phyloP scores from a whole-genome alignment of 2,113 vertebrate species.

The Girardinichthys multiradiatus region DNA sequence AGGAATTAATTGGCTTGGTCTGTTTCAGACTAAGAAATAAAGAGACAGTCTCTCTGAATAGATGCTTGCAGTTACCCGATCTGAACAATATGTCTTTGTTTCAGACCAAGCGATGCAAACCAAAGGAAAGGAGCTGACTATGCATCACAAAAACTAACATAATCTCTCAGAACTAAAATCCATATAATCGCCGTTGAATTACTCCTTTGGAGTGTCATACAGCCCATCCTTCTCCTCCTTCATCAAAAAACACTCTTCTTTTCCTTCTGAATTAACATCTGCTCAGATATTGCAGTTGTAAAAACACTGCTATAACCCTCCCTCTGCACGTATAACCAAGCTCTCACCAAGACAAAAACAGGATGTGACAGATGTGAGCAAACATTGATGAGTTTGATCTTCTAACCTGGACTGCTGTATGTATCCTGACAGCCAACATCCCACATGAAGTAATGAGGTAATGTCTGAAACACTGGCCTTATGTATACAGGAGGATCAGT shows the following conservation, averaged over 20 bases:
- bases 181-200: not conserved
- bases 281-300: constrained; percentile 6
- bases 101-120: not conserved
- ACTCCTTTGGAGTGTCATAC: not conserved
- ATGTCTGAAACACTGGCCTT: constrained; percentile 22
- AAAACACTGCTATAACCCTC: not conserved
- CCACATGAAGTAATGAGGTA: constrained; percentile 28
- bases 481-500: not conserved
- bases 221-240: not conserved
- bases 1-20: not conserved
- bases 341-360: constrained; percentile 27
- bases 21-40: not conserved
- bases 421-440: constrained; percentile 42
- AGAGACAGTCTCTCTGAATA: not conserved
- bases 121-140: not conserved
- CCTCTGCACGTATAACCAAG: constrained; percentile 8
- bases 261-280: not conserved
- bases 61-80: not conserved
- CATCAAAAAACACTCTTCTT: not conserved
- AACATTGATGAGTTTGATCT: constrained; percentile 39
- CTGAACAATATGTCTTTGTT: not conserved
- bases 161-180: constrained; percentile 14
- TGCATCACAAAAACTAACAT: constrained; percentile 11
- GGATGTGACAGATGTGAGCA: constrained; percentile 39
- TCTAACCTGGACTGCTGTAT: constrained; percentile 22